Evolutionary conservation across 2,888 invertebrate genomes (phyloP).

Genomic region (Drosophila prostipennis): DNA sequence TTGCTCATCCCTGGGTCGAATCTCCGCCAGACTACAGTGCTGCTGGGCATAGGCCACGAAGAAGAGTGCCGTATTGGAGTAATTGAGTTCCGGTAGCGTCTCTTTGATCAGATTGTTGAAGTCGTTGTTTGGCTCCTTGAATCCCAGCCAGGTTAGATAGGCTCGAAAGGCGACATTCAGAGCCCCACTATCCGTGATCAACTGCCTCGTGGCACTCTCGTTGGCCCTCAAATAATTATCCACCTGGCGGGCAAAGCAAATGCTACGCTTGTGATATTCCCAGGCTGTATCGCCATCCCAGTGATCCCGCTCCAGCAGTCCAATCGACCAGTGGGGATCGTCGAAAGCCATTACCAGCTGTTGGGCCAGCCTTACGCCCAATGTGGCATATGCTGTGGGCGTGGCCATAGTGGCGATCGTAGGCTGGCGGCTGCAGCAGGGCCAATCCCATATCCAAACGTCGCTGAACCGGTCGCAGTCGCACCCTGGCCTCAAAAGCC

Average conservation of each 20-base stretch:
- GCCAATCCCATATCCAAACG: conserved; percentile 77
- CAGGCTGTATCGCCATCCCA: conserved; percentile 74
- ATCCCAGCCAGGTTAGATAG: conserved; percentile 77
- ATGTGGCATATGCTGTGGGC: conserved; percentile 70
- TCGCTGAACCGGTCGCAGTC: conserved; percentile 70
- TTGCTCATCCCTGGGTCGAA: not conserved
- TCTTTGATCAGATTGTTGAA: conserved; percentile 67
- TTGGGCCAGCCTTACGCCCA: conserved; percentile 71
- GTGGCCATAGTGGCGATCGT: conserved; percentile 68
- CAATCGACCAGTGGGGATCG: conserved; percentile 77
- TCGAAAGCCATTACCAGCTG: conserved; percentile 77
- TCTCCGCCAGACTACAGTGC: conserved; percentile 61
- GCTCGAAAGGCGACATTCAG: conserved; percentile 80
- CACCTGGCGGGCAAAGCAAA: conserved; percentile 76
- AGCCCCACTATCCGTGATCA: conserved; percentile 72
- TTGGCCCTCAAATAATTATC: conserved; percentile 67
- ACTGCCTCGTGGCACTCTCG: conserved; percentile 46
- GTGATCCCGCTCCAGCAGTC: conserved; percentile 58
- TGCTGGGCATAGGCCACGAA: conserved; percentile 81
- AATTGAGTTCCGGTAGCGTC: conserved; percentile 77
- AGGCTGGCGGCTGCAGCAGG: conserved; percentile 75
- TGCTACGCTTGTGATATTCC: conserved; percentile 68
- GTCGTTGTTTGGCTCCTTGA: conserved; percentile 75
- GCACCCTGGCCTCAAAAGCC: conserved; percentile 70
- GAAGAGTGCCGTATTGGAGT: conserved; percentile 82